Conservation (phyloP, 1,140 invertebrate species). For the Formica selysi region DNA sequence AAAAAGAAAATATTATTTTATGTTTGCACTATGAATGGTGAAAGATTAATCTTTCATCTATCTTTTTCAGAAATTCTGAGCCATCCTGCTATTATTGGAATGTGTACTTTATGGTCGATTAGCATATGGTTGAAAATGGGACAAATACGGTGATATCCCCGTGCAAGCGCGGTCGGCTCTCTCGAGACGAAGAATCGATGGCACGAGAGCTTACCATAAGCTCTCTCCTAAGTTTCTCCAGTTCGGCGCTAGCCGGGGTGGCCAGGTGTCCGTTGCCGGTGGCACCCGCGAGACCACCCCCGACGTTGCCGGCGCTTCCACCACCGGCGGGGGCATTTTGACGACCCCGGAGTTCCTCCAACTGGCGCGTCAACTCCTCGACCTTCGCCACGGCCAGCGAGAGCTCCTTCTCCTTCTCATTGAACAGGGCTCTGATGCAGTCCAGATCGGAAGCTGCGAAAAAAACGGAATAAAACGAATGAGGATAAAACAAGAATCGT, state of each 20-base stretch:
- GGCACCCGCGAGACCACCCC: conserved; percentile 82
- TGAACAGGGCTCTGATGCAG: conserved; percentile 97
- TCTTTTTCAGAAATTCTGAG: background rate
- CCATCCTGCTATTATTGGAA: no score
- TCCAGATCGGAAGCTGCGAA: conserved; percentile 96
- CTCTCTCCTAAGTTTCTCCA: conserved; percentile 96
- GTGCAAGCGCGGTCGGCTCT: background rate
- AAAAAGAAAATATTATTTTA: no score
- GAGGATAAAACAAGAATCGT: background rate
- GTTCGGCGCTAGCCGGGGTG: conserved; percentile 92
- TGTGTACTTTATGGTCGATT: background rate
- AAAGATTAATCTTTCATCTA: background rate
- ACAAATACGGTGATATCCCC: background rate
- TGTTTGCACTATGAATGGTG: no score
- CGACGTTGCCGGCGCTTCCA: conserved; percentile 81
- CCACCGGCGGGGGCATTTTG: conserved; percentile 82
- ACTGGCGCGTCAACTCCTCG: conserved; percentile 96
- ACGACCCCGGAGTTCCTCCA: conserved; percentile 94
- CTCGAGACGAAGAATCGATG: conserved; percentile 42
- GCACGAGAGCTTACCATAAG: conserved; percentile 90
- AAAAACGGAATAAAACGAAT: conserved; percentile 8
- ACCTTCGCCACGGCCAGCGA: conserved; percentile 97
- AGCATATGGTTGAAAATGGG: background rate
- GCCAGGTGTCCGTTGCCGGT: conserved; percentile 86
- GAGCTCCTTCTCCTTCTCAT: conserved; percentile 98